These are phyloP conservation scores for Pandemis heparana DNA, from an alignment of 2,888 invertebrate genomes.

Conservation along the genomic window DNA sequence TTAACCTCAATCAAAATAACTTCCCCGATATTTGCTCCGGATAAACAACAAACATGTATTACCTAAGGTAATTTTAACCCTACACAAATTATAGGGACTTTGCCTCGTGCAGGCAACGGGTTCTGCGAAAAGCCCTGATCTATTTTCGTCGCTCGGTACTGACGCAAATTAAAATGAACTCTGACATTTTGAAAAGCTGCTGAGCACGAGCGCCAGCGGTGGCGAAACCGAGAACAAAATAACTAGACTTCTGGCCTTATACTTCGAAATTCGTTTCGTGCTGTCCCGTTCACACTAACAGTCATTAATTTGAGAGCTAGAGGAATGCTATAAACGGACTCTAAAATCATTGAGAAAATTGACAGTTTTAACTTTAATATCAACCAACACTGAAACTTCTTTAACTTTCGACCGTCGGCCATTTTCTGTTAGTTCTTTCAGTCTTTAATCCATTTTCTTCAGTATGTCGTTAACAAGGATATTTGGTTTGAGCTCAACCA, in stretches of 20 bases:
- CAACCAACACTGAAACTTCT: no score
- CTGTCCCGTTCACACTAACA: no score
- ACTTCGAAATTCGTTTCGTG: no score
- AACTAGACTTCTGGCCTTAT: background rate
- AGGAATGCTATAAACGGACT: no score
- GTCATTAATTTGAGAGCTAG: no score
- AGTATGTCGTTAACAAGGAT: no score
- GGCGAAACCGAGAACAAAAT: background rate
- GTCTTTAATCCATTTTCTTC: no score
- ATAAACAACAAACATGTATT: background rate
- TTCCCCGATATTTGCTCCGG: background rate
- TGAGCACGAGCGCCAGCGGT: background rate
- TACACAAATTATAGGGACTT: constrained; percentile 13
- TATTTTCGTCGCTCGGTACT: constrained; percentile 39
- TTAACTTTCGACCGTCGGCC: no score
- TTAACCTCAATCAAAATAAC: background rate
- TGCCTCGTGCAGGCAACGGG: constrained; percentile 29
- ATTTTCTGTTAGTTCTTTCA: no score
- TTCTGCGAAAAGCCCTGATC: constrained; percentile 21
- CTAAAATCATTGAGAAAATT: no score
- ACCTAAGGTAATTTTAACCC: background rate
- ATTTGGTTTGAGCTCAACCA: no score
- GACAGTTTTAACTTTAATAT: no score
- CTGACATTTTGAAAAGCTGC: constrained; percentile 46
- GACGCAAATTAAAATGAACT: constrained; percentile 51